Base-by-base conservation (phyloP, 2,888 invertebrate genomes). In the Chymomyza caudatula region DNA sequence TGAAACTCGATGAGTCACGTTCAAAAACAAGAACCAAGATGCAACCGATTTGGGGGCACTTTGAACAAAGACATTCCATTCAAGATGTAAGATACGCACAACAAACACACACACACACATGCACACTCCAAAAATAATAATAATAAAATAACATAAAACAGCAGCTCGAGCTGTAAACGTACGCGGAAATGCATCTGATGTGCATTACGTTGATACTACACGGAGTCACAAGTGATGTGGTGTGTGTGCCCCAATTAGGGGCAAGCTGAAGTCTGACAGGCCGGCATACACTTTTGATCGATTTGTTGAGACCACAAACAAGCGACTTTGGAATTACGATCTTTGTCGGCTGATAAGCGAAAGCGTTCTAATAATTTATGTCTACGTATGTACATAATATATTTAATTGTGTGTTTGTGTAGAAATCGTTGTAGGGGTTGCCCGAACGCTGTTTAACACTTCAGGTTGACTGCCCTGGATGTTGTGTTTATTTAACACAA, bases 41-140 rank as follows among this genome's bases (percentile, higher is more conserved):
- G 51, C 51, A 20, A 20, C 51, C 22, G 51, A 25, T 59, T 59
- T 59, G 66, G 66, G 69, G 68, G 53, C 55, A 69, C 53, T 58
- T 65, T 37, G 29, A 73, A 86, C 85, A 84, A 84, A 86, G 86
- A 60, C 78, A 82, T 82, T 73, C 86, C 86, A 81, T 74, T 76
- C 71, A 77, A 71, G 78, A 20, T 23, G 55, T 19, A 55, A 55
- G 55, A 47, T 47, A 47, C 47, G 19, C 3, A 15, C 4, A 47
- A 25, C 25, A 4, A 8, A 19, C 17, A 47, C 47, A 17, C 17
- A 47, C 47, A 47, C 47, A 3, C n/a, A 2, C 2, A 82, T 82
- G 79, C 76, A 72, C 68, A 68, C 17, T 6, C 11, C 5, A 47
- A 47, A 15, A 43, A 47, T 8, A 17, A 47, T 47, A 19, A 15